Conservation (phyloP, 2,113 vertebrate genomes). For the Oenanthe melanoleuca region DNA sequence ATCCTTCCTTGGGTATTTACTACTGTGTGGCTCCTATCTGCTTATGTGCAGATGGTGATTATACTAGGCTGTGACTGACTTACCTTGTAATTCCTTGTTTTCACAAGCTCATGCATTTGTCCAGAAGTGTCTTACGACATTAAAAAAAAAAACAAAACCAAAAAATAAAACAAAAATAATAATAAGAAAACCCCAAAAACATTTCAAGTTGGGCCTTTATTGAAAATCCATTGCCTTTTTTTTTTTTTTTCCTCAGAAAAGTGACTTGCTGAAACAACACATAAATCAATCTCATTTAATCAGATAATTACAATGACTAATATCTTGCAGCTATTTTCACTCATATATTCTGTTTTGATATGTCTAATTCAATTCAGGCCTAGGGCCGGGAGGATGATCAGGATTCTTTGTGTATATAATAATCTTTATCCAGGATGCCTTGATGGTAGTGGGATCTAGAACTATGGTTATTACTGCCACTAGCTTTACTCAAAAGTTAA, state of each 20-base stretch:
- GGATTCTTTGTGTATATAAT: neutral
- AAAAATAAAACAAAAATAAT: too few species aligned
- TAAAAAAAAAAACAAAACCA: neutral
- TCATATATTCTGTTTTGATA: conserved; percentile 14
- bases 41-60: neutral
- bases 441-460: neutral
- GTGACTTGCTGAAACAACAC: neutral
- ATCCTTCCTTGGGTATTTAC: neutral
- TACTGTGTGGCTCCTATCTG: neutral
- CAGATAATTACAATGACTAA: conserved; percentile 17
- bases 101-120: conserved; percentile 19
- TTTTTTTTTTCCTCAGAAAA: neutral
- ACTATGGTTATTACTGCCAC: neutral
- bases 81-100: conserved; percentile 1
- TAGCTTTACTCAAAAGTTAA: neutral
- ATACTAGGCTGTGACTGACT: neutral
- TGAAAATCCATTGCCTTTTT: neutral
- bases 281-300: neutral
- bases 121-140: neutral
- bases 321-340: neutral
- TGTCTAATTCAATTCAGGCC: neutral
- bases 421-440: neutral
- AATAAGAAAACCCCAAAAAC: neutral
- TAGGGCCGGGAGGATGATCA: neutral
- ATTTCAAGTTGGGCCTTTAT: neutral